These are phyloP conservation scores for Asobara japonica DNA, from an alignment of 1,140 invertebrate genomes.

Conservation along the genomic window DNA sequence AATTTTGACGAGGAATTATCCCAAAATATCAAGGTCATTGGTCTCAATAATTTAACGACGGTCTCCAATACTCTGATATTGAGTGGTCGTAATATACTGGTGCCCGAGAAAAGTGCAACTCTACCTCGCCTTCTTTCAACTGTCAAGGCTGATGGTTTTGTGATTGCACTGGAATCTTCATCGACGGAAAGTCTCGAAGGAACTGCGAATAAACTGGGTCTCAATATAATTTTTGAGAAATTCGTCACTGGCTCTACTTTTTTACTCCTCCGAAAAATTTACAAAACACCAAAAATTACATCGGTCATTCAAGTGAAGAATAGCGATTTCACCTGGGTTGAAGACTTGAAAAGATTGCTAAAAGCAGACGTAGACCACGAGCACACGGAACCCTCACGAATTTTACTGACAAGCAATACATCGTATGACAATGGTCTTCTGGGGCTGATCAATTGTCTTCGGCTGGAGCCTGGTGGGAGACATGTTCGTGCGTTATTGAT, in stretches of 20 bases:
- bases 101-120: background rate
- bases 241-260: constrained; percentile 44
- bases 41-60: constrained; percentile 70
- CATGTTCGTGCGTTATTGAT: constrained; percentile 73
- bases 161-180: constrained; percentile 64
- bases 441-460: constrained; percentile 81
- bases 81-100: constrained; percentile 58
- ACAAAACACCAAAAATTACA: constrained; percentile 44
- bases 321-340: constrained; percentile 66
- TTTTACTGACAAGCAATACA: constrained; percentile 71
- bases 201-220: constrained; percentile 37
- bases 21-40: constrained; percentile 65
- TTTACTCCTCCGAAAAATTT: constrained; percentile 53
- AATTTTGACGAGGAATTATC: constrained; percentile 65
- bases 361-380: constrained; percentile 61
- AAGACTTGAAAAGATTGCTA: constrained; percentile 65
- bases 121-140: constrained; percentile 41
- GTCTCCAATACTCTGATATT: constrained; percentile 71
- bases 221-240: constrained; percentile 55
- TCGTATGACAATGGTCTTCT: constrained; percentile 79
- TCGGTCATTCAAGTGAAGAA: constrained; percentile 53
- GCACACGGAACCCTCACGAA: constrained; percentile 32
- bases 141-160: constrained; percentile 62
- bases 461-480: constrained; percentile 75
- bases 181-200: constrained; percentile 17